Evolutionary conservation across 2,888 invertebrate genomes (phyloP).

Genomic region (Bhutanitis thaidina): DNA sequence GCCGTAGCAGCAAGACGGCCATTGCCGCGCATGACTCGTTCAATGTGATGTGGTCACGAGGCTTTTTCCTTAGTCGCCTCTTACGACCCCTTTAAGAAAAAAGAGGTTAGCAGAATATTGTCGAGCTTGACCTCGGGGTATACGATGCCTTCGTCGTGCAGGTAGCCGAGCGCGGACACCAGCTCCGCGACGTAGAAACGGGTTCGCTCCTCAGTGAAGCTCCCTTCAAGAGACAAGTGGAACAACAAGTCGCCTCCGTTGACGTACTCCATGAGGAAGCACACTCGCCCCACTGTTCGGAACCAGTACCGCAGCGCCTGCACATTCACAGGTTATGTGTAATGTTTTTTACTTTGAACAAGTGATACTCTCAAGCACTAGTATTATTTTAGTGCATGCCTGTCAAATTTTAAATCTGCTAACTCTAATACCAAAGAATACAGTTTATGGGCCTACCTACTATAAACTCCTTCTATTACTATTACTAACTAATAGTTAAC

Average conservation of each 20-base stretch:
- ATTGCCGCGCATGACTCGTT: too few relatives aligned
- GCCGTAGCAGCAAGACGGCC: too few relatives aligned
- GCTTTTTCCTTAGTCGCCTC: too few relatives aligned
- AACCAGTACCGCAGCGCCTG: constrained; percentile 99
- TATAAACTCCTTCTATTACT: too few relatives aligned
- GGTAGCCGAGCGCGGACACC: constrained; percentile 95
- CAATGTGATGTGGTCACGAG: constrained; percentile 99
- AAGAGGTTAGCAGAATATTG: constrained; percentile 97
- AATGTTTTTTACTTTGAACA: too few relatives aligned
- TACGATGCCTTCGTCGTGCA: constrained; percentile 88
- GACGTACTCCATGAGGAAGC: constrained; percentile 99
- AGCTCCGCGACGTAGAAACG: constrained; percentile 99
- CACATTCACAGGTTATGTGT: constrained; percentile 16
- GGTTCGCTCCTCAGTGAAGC: constrained; percentile 95
- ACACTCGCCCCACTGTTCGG: constrained; percentile 98
- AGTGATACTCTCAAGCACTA: too few relatives aligned
- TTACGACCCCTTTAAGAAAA: too few relatives aligned
- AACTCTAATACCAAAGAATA: too few relatives aligned
- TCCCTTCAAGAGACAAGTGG: constrained; percentile 94
- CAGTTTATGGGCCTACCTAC: too few relatives aligned
- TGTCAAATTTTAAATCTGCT: too few relatives aligned
- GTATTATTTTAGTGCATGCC: too few relatives aligned
- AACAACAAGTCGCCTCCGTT: constrained; percentile 99
- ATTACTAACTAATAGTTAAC: too few relatives aligned
- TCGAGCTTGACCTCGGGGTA: constrained; percentile 99